These are phyloP conservation scores for Synchiropus splendidus DNA, from an alignment of 2,113 vertebrate genomes.

Conservation along the genomic window DNA sequence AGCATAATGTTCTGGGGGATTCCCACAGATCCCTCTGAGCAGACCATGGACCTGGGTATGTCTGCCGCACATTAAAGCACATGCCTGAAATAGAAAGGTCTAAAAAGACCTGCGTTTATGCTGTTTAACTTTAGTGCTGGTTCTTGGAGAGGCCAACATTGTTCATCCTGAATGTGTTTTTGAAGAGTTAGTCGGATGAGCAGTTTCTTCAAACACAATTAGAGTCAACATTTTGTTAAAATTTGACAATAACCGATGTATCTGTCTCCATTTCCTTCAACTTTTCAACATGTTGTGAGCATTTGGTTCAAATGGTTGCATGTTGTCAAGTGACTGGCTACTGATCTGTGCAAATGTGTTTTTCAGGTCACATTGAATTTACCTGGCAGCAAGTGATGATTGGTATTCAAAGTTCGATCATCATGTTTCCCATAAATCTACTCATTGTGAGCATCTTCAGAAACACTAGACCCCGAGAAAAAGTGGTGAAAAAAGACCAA, in stretches of 20 bases:
- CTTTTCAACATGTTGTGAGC: too few relatives aligned
- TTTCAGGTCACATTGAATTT: slow-evolving; percentile 83
- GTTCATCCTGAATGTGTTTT: too few relatives aligned
- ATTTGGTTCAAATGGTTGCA: too few relatives aligned
- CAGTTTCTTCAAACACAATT: not conserved
- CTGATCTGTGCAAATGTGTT: not conserved
- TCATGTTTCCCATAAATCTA: slow-evolving; percentile 94
- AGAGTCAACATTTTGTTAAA: too few relatives aligned
- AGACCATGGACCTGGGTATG: slow-evolving; percentile 93
- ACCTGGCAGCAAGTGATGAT: slow-evolving; percentile 95
- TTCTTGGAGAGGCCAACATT: too few relatives aligned
- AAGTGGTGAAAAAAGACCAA: slow-evolving; percentile 24
- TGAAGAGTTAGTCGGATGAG: too few relatives aligned
- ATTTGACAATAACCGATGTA: too few relatives aligned
- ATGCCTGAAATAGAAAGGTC: not conserved
- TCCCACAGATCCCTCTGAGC: slow-evolving; percentile 85
- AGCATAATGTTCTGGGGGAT: slow-evolving; percentile 97
- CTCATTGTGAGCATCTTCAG: slow-evolving; percentile 93
- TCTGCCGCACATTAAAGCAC: not conserved
- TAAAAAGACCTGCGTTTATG: not conserved
- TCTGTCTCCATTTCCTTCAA: too few relatives aligned
- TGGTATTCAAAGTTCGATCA: slow-evolving; percentile 86
- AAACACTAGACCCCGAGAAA: slow-evolving; percentile 61
- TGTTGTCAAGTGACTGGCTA: too few relatives aligned
- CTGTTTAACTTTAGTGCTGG: too few relatives aligned